Percentiles rank a stretch among this genome's conserved stretches.
Evolutionary conservation across 2,888 invertebrate species (phyloP).

Genomic region (Rotaria magnacalcarata): DNA sequence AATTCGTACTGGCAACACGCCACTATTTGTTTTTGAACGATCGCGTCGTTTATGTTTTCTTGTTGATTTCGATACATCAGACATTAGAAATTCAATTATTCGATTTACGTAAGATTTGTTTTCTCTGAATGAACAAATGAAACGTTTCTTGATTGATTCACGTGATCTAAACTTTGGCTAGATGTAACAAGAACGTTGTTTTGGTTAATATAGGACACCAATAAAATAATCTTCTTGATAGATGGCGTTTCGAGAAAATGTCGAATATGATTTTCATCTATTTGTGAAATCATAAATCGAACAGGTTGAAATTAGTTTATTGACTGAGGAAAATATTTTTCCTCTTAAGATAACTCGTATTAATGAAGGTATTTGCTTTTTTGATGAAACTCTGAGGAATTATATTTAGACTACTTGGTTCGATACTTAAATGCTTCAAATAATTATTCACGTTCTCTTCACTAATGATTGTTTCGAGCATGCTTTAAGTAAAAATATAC

Average conservation of each 20-base stretch:
- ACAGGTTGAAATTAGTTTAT: no score
- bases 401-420: no score
- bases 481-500: no score
- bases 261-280: background rate
- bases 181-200: background rate
- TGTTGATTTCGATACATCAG: background rate
- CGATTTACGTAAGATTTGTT: background rate
- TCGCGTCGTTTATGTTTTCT: background rate
- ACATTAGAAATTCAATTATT: background rate
- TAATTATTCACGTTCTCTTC: no score
- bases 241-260: background rate
- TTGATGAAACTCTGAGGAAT: no score
- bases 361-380: no score
- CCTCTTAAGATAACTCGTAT: no score
- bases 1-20: background rate
- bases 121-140: background rate
- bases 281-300: no score
- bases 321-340: no score
- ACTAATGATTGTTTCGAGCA: no score
- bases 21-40: slow-evolving; percentile 1
- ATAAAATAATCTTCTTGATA: background rate
- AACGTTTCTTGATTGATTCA: background rate
- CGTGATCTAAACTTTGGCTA: background rate
- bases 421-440: no score
- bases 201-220: background rate